Conservation (phyloP, 2,113 vertebrate species). For the Aegotheles bennettii region DNA sequence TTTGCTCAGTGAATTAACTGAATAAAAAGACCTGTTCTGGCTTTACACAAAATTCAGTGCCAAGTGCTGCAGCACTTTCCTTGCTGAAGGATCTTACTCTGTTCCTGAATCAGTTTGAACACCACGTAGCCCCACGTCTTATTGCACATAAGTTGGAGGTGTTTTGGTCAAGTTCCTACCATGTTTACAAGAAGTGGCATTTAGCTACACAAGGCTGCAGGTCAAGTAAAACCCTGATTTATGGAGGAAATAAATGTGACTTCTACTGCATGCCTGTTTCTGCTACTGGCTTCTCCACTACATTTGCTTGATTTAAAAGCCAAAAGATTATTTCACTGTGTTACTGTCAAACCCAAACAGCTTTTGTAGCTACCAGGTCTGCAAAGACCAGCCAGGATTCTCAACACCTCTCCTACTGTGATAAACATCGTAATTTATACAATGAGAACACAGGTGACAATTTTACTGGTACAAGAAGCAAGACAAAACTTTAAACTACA, state of each 20-base stretch:
- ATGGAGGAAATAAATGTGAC: neutral
- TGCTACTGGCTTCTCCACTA: neutral
- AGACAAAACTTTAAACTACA: neutral
- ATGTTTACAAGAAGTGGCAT: rapidly evolving
- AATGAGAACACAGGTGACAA: neutral
- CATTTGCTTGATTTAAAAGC: neutral
- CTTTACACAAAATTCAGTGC: neutral
- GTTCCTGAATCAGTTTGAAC: neutral
- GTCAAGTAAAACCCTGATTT: neutral
- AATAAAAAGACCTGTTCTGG: neutral
- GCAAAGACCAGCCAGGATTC: neutral
- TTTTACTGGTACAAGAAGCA: neutral
- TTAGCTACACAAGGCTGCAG: neutral
- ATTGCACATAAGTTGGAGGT: rapidly evolving
- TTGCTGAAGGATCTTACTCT: neutral
- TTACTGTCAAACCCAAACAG: neutral
- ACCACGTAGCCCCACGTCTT: neutral
- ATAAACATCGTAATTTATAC: neutral
- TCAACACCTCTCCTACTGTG: neutral
- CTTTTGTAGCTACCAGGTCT: neutral
- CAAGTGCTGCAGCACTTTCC: neutral
- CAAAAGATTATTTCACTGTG: neutral
- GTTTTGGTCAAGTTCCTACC: neutral
- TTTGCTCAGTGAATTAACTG: neutral
- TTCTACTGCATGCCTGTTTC: neutral